These are phyloP conservation scores for Antennarius striatus DNA, from an alignment of 2,113 vertebrate genomes.

Conservation along the genomic window DNA sequence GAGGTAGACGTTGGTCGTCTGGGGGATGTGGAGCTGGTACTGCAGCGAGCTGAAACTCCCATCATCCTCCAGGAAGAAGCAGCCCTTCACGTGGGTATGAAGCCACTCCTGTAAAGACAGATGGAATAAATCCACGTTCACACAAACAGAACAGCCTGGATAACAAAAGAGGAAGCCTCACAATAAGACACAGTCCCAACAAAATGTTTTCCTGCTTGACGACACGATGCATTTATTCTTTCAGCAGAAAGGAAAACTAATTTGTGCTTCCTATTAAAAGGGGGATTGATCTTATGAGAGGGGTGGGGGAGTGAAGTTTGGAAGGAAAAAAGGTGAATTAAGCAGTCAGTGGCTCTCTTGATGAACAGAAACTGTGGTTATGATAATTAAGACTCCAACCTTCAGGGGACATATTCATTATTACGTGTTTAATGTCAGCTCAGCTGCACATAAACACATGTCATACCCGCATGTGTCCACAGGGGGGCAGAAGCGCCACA, in stretches of 20 bases:
- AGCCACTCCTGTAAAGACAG: conserved; percentile 85
- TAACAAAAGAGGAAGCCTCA: neutral
- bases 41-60: conserved; percentile 85
- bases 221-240: conserved; percentile 54
- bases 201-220: conserved; percentile 42
- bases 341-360: conserved; percentile 28
- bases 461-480: conserved; percentile 52
- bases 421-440: conserved; percentile 8
- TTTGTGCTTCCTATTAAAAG: conserved; percentile 45
- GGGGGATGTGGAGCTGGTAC: conserved; percentile 84
- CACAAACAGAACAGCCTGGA: neutral
- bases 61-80: conserved; percentile 90
- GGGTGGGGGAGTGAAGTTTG: conserved; percentile 21
- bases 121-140: conserved; percentile 6
- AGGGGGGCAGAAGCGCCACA: conserved; percentile 65
- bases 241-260: conserved; percentile 63
- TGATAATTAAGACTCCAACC: conserved; percentile 35
- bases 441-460: conserved; percentile 17
- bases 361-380: conserved; percentile 36
- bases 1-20: conserved; percentile 81
- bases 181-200: neutral
- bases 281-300: conserved; percentile 43
- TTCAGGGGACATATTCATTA: conserved; percentile 46
- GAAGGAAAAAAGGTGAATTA: conserved; percentile 36
- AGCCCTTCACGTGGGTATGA: conserved; percentile 81